Conservation (phyloP, 2,113 vertebrate species). For the Hassar affinis region DNA sequence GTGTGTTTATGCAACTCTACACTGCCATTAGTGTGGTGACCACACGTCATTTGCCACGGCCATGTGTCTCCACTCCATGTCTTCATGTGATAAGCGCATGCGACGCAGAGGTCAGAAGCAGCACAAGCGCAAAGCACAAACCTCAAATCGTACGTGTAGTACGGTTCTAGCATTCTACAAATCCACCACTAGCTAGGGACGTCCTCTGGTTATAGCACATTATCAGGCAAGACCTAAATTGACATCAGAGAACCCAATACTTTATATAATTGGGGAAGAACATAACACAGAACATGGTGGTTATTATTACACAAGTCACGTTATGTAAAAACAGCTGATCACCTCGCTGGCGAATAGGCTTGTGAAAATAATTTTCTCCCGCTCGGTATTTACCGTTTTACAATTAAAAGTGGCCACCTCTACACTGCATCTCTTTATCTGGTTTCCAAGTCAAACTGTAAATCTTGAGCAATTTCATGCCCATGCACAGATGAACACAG, state of each 20-base stretch:
- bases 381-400: neutral
- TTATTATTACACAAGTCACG: neutral
- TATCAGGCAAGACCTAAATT: neutral
- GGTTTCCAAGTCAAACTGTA: neutral
- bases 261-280: neutral
- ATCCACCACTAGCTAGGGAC: neutral
- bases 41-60: slow-evolving; percentile 67
- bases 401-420: neutral
- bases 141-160: neutral
- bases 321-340: neutral
- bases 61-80: slow-evolving; percentile 62
- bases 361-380: neutral
- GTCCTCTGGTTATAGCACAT: neutral
- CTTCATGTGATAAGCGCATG: slow-evolving; percentile 62
- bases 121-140: neutral
- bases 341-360: neutral
- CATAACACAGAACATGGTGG: neutral
- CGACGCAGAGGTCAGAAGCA: slow-evolving; percentile 37
- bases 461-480: neutral
- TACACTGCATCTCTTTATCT: neutral
- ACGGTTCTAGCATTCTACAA: neutral
- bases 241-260: neutral
- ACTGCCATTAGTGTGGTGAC: slow-evolving; percentile 75
- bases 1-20: slow-evolving; percentile 75
- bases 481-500: neutral